These are phyloP conservation scores for Trissoscelio sp. DNA, from an alignment of 2,888 invertebrate genomes.

Conservation along the genomic window DNA sequence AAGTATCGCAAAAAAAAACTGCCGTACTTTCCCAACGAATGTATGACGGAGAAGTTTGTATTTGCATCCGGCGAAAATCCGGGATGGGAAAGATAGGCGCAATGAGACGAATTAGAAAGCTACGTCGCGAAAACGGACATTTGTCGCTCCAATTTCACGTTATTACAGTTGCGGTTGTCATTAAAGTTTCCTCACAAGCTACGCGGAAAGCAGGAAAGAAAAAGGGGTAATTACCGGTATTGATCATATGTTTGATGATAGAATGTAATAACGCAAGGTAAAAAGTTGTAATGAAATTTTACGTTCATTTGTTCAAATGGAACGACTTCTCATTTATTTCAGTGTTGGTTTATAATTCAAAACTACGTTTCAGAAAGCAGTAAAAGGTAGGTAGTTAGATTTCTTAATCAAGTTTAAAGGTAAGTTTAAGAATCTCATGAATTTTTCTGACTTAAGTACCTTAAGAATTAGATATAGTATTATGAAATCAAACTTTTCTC, in stretches of 20 bases:
- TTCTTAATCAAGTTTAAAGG: no score
- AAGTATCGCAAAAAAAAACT: no score
- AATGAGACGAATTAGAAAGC: constrained; percentile 53
- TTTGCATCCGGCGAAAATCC: constrained; percentile 24
- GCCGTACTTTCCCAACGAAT: neutral
- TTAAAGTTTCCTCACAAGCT: constrained; percentile 35
- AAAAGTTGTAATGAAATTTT: constrained; percentile 30
- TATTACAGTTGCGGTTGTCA: constrained; percentile 45
- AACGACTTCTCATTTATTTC: neutral
- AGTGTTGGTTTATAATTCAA: neutral
- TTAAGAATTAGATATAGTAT: no score
- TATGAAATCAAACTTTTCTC: no score
- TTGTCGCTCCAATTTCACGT: constrained; percentile 50
- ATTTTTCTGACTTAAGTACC: no score
- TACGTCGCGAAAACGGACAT: constrained; percentile 45
- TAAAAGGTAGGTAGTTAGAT: no score
- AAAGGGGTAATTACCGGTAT: constrained; percentile 35
- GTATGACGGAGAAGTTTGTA: neutral
- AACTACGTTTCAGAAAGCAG: no score
- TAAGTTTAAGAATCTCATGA: no score
- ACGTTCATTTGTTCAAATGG: constrained; percentile 20
- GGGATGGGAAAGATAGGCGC: constrained; percentile 31
- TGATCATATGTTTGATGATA: constrained; percentile 37
- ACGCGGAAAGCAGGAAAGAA: constrained; percentile 33
- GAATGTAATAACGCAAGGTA: constrained; percentile 17